Evolutionary conservation across 1,140 invertebrate species (phyloP), one percentile per base, ranked within the genome.

Genomic region (Helicoverpa armigera): DNA sequence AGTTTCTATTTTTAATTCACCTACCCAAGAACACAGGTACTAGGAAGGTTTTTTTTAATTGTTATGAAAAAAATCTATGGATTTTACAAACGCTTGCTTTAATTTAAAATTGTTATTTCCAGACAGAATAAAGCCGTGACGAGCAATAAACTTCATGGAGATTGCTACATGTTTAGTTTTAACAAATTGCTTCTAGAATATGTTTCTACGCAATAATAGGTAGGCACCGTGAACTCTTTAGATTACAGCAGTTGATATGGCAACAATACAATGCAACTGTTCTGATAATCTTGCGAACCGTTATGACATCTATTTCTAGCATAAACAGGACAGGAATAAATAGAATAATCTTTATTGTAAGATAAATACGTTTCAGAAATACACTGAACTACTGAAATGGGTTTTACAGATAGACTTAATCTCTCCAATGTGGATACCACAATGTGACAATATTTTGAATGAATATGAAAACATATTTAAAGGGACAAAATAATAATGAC

Each of bases 211-310:
- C 10, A 12, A 12, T 51, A 54, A 56, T 35, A 18, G 12, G 23
- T 23, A 23, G 23, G 23, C 23, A 23, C 23, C 51, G n/a, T 31
- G 13, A 72, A 35, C 23, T 72, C 29, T 31, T 56, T 31, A 72
- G 50, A 54, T 56, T 72, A 54, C 51, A 56, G 50, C 43, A 69
- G 3, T 53, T 12, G 65, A 69, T 53, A 69, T 51, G 10, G 65
- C 65, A 69, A 69, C 65, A 50, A 69, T 69, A 69, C 63, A 65
- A 65, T 48, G 63, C 31, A 16, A 43, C 63, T 16, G 18, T 51
- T 51, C 31, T 29, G 48, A 51, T 60, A 60, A 51, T 69, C 48
- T 69, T 16, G 43, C n/a, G 48, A 51, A 48, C 65, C 43, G 48
- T 51, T 69, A 18, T 69, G 23, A 53, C 18, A 50, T 51, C 48